Evolutionary conservation across 2,888 invertebrate species (phyloP), one percentile per base, ranked within the genome.

Genomic region (Syrphus vitripennis): DNA sequence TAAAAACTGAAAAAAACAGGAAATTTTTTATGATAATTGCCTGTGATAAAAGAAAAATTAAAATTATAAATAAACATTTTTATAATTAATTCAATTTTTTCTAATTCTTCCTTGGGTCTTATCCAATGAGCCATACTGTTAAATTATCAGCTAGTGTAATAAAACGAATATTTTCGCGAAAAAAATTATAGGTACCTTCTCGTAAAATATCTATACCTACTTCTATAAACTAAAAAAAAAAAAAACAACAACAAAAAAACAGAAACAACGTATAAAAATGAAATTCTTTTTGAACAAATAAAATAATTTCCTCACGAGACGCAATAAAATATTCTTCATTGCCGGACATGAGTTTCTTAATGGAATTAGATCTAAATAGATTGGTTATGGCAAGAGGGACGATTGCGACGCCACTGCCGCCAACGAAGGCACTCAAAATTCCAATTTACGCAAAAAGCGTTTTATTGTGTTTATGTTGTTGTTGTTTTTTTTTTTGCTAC

Each of bases 231-330:
- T 31, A 70, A 37, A 34, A 53, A 37, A 3, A 0, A 48, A 26
- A 53, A 53, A 26, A 53, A 26, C 26, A 55, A 63, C 19, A 65
- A 59, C 12, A 50, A 10, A 26, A 40, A 37, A 40, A 9, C 2
- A 48, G 42, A 71, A 55, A 55, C 16, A 55, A 29, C 55, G 16
- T 55, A n/a, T n/a, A 55, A 55, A 57, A 57, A 57, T 34, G 5
- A 65, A 40, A 61, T 72, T 67, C 40, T 24, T 42, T 48, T 70
- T 24, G 37, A 65, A 63, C 63, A 76, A 76, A 71, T 71, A 76
- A 72, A 61, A 69, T 69, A 48, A 59, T 83, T 78, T 67, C 53
- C 78, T 78, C 83, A 83, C 78, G 78, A 83, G 78, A 83, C 78
- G 78, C 63, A 83, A 83, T 83, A 77, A 83, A 78, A 78, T 78